Percentiles rank a stretch among this genome's conserved stretches.
phyloP scores from a whole-genome alignment of 2,888 invertebrate species.

The Leucoma salicis region DNA sequence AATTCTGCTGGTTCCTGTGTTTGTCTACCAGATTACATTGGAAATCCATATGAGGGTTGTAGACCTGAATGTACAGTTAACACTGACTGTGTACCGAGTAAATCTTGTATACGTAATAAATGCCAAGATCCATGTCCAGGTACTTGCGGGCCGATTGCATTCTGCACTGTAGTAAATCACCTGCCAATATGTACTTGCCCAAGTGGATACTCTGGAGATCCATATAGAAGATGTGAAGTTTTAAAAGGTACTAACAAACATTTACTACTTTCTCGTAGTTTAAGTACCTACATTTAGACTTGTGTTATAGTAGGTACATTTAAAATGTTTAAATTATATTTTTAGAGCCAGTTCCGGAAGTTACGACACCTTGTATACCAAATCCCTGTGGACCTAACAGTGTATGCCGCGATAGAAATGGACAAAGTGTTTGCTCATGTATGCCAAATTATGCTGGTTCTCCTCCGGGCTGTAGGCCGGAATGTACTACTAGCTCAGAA shows the following conservation, averaged over 20 bases:
- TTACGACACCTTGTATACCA: conserved; percentile 84
- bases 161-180: conserved; percentile 87
- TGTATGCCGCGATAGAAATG: conserved; percentile 86
- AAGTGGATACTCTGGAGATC: conserved; percentile 87
- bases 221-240: conserved; percentile 83
- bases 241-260: conserved; percentile 49
- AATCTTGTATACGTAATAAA: conserved; percentile 87
- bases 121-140: conserved; percentile 91
- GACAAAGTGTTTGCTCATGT: conserved; percentile 89
- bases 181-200: conserved; percentile 86
- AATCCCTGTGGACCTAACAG: conserved; percentile 90
- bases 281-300: too few species aligned
- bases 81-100: conserved; percentile 86
- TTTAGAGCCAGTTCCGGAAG: conserved; percentile 61
- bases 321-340: conserved; percentile 13
- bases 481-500: conserved; percentile 90
- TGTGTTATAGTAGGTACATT: too few species aligned
- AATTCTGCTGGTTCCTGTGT: conserved; percentile 85
- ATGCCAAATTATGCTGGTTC: conserved; percentile 86
- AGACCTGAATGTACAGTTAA: conserved; percentile 88
- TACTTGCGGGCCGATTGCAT: conserved; percentile 87
- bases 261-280: not conserved
- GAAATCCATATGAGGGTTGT: conserved; percentile 90
- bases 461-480: conserved; percentile 89
- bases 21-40: conserved; percentile 87